Conservation (phyloP, 2,888 invertebrate species). For the Resseliella maxima region DNA sequence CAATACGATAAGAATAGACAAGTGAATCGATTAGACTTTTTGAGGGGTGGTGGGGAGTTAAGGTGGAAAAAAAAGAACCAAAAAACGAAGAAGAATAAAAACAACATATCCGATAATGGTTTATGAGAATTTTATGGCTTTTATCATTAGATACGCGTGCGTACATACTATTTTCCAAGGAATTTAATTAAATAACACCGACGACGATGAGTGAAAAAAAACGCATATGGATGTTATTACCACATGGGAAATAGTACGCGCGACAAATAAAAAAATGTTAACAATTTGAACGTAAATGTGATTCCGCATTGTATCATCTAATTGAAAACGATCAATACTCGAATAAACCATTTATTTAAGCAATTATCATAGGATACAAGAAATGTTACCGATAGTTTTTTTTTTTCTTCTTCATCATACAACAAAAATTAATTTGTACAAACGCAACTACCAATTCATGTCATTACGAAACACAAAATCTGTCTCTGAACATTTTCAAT, state of each 20-base stretch:
- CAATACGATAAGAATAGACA: constrained; percentile 19
- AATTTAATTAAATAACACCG: constrained; percentile 30
- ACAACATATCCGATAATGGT: background rate
- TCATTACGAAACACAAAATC: no score
- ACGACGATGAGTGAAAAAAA: background rate
- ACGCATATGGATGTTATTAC: background rate
- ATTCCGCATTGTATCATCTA: background rate
- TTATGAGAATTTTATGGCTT: background rate
- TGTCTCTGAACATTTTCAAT: no score
- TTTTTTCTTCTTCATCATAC: no score
- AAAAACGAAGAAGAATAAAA: background rate
- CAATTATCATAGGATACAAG: background rate
- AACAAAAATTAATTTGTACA: background rate
- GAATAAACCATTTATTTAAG: background rate
- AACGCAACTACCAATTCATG: background rate
- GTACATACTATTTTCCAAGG: background rate
- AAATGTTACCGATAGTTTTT: background rate
- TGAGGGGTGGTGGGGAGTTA: no score
- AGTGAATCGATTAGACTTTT: background rate
- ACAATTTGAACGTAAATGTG: background rate
- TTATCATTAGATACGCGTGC: constrained; percentile 24
- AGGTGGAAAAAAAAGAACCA: background rate
- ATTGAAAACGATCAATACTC: background rate
- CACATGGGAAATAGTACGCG: background rate
- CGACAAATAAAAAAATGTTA: background rate